Base-by-base conservation (phyloP, 2,113 vertebrate genomes). In the Holacanthus passer region DNA sequence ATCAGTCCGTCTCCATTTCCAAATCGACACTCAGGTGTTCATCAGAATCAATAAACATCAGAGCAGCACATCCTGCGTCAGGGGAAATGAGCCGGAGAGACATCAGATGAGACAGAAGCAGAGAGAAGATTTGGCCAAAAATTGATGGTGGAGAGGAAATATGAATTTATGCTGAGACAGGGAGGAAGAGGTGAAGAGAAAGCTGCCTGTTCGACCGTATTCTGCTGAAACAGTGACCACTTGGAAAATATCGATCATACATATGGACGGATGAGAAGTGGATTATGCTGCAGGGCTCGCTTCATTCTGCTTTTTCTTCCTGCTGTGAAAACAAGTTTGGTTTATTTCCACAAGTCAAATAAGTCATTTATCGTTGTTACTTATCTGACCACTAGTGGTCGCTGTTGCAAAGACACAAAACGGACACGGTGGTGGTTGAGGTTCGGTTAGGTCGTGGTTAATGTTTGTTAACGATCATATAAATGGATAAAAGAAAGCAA, bases 11-110 rank as follows among this genome's bases (percentile, higher is more conserved):
- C 14, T 43, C 24, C 13, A 12, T 35, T 24, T 62, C 64, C 35
- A 63, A 48, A 64, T 73, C 29, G n/a, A 20, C 69, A 63, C 19
- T 69, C 39, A 53, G 12, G 20, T 13, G n/a, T 35, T 60, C 14
- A 17, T 70, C 7, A 19, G 32, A 52, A 53, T 43, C 43, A 64
- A 71, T 16, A 74, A 5, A 79, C 39, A 55, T 66, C 52, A 59
- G 32, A 67, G 29, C 37, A 55, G 2, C 60, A 47, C 16, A 43
- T 53, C 16, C 35, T 10, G 47, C 22, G 22, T 58, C n/a, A 10
- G n/a, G 11, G 3, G 24, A 66, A 81, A 53, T 20, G 43, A 55
- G 52, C 2, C 3, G 11, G 11, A 43, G 59, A 35, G 6, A 32
- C 12, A 7, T 12, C 17, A 56, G 68, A 71, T 31, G 48, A 59